phyloP scores from a whole-genome alignment of 2,888 invertebrate genomes.

The Ceraclea dissimilis region DNA sequence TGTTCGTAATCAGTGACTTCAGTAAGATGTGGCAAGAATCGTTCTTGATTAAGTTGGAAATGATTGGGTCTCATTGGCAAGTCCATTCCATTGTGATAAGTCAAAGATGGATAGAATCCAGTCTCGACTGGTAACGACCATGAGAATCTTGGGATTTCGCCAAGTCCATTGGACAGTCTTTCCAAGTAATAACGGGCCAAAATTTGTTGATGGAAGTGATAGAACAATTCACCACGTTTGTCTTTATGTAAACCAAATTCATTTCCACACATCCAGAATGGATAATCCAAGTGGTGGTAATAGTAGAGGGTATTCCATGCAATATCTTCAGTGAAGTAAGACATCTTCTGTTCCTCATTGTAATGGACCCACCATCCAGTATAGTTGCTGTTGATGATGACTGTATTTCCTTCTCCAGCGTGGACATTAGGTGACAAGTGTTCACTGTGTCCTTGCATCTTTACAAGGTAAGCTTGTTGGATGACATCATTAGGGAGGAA shows the following conservation, averaged over 20 bases:
- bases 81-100: constrained; percentile 49
- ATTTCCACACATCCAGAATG: constrained; percentile 50
- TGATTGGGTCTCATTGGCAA: constrained; percentile 46
- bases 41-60: constrained; percentile 30
- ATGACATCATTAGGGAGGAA: constrained; percentile 64
- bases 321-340: constrained; percentile 60
- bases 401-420: constrained; percentile 38
- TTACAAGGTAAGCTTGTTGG: constrained; percentile 52
- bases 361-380: constrained; percentile 52
- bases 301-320: constrained; percentile 54
- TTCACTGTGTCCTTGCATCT: constrained; percentile 44
- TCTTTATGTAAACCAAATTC: constrained; percentile 44
- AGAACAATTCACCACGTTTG: constrained; percentile 40
- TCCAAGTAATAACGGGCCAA: constrained; percentile 52
- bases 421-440: constrained; percentile 34
- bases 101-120: constrained; percentile 53
- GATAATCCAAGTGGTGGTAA: constrained; percentile 46
- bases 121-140: constrained; percentile 44
- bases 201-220: constrained; percentile 43
- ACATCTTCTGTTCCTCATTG: constrained; percentile 38
- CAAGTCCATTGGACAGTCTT: constrained; percentile 52
- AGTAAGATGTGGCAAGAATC: constrained; percentile 29
- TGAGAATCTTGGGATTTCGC: constrained; percentile 51
- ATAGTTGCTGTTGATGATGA: constrained; percentile 60
- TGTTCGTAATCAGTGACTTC: constrained; percentile 34